phyloP scores from a whole-genome alignment of 2,888 invertebrate species.

The Gordius sp. region DNA sequence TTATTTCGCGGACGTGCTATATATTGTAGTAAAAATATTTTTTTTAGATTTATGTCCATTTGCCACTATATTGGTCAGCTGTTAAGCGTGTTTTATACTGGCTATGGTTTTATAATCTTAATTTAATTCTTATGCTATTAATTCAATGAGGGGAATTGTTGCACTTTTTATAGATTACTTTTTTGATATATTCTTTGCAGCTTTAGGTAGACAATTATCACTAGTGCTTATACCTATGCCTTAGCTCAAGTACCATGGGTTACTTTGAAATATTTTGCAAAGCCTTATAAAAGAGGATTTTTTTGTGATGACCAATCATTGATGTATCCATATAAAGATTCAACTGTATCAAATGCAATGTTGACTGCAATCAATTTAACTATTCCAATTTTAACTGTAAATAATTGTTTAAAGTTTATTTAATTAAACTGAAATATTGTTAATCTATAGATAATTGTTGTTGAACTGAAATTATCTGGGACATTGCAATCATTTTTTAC shows the following conservation, averaged over 20 bases:
- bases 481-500: conserved; percentile 4
- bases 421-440: not conserved
- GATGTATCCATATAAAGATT: conserved; percentile 8
- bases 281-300: not conserved
- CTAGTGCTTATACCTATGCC: not conserved
- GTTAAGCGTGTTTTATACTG: no score
- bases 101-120: no score
- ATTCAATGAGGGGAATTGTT: no score
- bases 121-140: no score
- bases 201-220: no score
- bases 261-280: not conserved
- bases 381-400: conserved; percentile 11
- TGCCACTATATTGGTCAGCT: no score
- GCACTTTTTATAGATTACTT: no score
- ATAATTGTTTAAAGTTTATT: not conserved
- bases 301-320: conserved; percentile 11
- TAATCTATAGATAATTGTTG: not conserved
- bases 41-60: no score
- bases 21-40: no score
- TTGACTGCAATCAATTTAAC: conserved; percentile 10
- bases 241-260: conserved; percentile 8
- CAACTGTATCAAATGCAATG: conserved; percentile 11
- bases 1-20: no score
- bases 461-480: conserved; percentile 8
- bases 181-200: no score